Base-by-base conservation (phyloP, 2,113 vertebrate species). In the Melanocharis versteri region DNA sequence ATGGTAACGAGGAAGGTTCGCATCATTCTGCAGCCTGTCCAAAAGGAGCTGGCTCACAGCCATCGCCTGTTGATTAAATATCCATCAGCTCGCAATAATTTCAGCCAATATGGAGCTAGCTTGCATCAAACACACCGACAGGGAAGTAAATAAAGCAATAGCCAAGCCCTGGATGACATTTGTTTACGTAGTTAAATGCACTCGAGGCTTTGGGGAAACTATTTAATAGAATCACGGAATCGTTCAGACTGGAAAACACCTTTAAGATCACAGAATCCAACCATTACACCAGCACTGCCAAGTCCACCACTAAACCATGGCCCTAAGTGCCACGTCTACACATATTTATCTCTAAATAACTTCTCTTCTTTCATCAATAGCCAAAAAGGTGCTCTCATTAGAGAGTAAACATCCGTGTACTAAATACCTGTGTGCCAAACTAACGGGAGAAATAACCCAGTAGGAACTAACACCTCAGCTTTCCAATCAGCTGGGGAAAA, bases 11-110 rank as follows among this genome's bases (percentile, higher is more conserved):
- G 83, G 64, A 64, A 73, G 92, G 90, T 56, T 61, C 0, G 1
- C 42, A 44, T 83, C 53, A 83, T 94, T 66, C 71, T 73, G 48
- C 79, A 81, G 93, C 90, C 83, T 82, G 57, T 92, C 76, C 86
- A 94, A 79, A 64, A 95, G 90, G 60, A 90, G 86, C 79, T 95
- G 96, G 90, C 94, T 23, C 60, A 81, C 24, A 94, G 87, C 96
- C 94, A 88, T 10, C 0, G n/a, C 56, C 69, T 82, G 79, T 88
- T 96, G 90, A 87, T 95, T 75, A 87, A 97, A 89, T 68, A 84
- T 45, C 94, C 87, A 95, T 64, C 92, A 92, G 72, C 85, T 61
- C 3, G 0, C 60, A 79, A 80, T 66, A 60, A 92, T 84, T 86
- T 60, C 79, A 79, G 94, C 79, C 88, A 84, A 40, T 92, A 72